Base-by-base conservation (phyloP, 92 coral and sea anemone species). In the Umimayanthus chanpuru region DNA sequence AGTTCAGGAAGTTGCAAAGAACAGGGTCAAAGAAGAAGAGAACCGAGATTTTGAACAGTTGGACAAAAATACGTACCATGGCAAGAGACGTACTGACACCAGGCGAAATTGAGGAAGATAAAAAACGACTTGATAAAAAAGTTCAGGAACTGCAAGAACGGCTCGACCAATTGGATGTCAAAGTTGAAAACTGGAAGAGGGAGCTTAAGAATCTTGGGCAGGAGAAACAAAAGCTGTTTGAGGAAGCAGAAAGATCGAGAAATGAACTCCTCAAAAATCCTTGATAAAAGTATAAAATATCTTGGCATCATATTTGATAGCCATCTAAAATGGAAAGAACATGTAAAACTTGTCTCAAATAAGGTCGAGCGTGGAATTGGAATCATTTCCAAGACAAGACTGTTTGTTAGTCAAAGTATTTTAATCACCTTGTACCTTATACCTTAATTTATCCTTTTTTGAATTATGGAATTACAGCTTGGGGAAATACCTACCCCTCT, bases 131-230 rank as follows among this genome's bases (percentile, higher is more conserved):
- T 28, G 44, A 70, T 9, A n/a, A 76, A 29, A 65, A 89, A 73
- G 79, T 88, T 2, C 44, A 68, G 77, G 77, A 55, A 23, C 56
- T 90, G 76, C 86, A 90, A 20, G 91, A 90, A 40, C 6, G 85
- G 38, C 44, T 91, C 2, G 84, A 90, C 26, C 81, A 66, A 26
- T 82, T 88, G 58, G 81, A 91, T 36, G 81, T 74, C 20, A 87
- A 89, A 32, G 74, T 89, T 25, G 89, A 82, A 43, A 66, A 90
- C 28, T 92, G 93, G 93, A 92, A 73, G 50, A 64, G 16, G 73
- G 28, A 90, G 74, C 84, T 81, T 64, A 49, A 74, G 28, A 85
- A 90, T 70, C 93, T 92, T 26, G 91, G 78, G 82, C 30, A 90
- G 85, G 92, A 92, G 70, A 90, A 90, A 58, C 81, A 85, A 80